phyloP scores from a whole-genome alignment of 2,888 invertebrate species.

The Tupiocoris notatus region DNA sequence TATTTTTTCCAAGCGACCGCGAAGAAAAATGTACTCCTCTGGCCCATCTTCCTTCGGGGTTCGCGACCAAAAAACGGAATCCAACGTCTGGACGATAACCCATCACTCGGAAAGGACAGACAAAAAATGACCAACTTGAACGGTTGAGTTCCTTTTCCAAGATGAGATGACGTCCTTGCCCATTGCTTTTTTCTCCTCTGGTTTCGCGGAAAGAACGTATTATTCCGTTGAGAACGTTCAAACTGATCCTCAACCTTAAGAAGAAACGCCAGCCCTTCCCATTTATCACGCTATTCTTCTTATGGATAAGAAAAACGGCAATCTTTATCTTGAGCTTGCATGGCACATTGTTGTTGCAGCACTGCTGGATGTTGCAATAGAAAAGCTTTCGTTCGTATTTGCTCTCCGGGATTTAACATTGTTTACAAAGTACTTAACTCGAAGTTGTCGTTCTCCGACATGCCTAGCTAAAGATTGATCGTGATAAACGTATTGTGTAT shows the following conservation, averaged over 20 bases:
- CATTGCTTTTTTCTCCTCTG: not conserved
- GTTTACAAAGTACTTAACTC: not conserved
- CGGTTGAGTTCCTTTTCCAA: not conserved
- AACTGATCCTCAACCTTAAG: not conserved
- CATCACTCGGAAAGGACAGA: not conserved
- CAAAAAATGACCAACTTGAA: not conserved
- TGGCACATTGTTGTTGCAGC: not conserved
- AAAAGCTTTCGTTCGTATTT: not conserved
- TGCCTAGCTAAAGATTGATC: too few relatives aligned
- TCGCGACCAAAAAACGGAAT: not conserved
- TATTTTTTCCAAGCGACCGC: too few relatives aligned
- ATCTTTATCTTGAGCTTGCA: not conserved
- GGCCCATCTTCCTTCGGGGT: too few relatives aligned
- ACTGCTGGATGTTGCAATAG: too few relatives aligned
- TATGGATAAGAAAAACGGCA: not conserved
- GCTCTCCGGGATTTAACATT: not conserved
- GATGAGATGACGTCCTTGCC: not conserved
- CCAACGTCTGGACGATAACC: not conserved
- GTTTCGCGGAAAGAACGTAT: not conserved
- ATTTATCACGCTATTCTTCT: not conserved
- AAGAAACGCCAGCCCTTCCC: not conserved
- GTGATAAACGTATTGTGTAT: too few relatives aligned
- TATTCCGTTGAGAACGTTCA: not conserved
- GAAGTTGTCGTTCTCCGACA: not conserved
- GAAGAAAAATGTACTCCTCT: too few relatives aligned